Conservation (phyloP, 30 jellyfish, hydroid and myxozoan species). For the Aurelia sp. region DNA sequence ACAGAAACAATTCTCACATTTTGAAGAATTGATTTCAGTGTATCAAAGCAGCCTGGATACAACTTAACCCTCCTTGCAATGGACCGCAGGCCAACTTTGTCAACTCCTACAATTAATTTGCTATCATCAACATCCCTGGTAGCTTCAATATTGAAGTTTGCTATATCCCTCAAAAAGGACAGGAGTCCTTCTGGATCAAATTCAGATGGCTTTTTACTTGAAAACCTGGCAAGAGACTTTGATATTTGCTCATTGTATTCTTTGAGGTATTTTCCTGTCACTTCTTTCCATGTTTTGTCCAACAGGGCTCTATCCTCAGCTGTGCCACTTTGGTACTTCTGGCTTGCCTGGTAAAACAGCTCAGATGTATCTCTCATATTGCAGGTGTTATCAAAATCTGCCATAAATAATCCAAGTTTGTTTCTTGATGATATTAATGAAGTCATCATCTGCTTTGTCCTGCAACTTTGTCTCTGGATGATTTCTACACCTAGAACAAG, state of each 20-base stretch:
- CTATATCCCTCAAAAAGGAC: conserved; percentile 30
- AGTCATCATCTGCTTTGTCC: conserved; percentile 3
- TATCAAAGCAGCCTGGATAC: conserved; percentile 60
- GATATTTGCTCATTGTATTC: conserved; percentile 36
- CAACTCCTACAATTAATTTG: conserved; percentile 47
- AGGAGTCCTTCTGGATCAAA: conserved; percentile 41
- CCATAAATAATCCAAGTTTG: conserved; percentile 50
- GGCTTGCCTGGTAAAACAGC: conserved; percentile 55
- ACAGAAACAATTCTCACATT: conserved; percentile 68
- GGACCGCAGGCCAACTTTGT: conserved; percentile 39
- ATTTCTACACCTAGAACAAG: not conserved
- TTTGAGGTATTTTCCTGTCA: conserved; percentile 43
- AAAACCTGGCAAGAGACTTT: conserved; percentile 16
- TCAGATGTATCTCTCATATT: conserved; percentile 48
- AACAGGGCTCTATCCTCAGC: conserved; percentile 10
- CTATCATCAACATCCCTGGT: conserved; percentile 51
- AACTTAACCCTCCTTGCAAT: conserved; percentile 43
- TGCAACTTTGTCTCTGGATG: conserved; percentile 28
- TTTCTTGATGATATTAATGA: no score
- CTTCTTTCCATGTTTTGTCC: conserved; percentile 45
- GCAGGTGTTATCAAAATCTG: conserved; percentile 71
- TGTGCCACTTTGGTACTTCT: conserved; percentile 39
- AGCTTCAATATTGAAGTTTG: conserved; percentile 18
- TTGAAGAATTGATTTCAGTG: conserved; percentile 18
- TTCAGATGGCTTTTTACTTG: not conserved